These are phyloP conservation scores for Allacma fusca DNA, from an alignment of 2,888 invertebrate genomes.

Conservation along the genomic window DNA sequence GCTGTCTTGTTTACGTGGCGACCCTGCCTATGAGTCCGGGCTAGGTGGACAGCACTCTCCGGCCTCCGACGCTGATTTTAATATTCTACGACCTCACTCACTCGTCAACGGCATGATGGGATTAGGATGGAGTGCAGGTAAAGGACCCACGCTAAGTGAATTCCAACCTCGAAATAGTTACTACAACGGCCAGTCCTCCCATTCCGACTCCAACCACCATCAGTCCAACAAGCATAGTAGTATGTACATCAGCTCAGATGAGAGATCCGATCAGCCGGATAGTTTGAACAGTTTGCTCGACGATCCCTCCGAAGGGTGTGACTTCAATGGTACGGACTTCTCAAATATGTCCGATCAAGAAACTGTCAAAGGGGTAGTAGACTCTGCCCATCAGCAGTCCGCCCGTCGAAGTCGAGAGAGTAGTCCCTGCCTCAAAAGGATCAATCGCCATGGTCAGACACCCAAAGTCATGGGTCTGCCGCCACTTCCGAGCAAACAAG, in stretches of 20 bases:
- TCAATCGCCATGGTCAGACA: slow-evolving; percentile 45
- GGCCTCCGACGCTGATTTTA: slow-evolving; percentile 31
- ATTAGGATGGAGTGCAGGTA: slow-evolving; percentile 39
- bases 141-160: slow-evolving; percentile 46
- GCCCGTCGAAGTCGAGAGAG: slow-evolving; percentile 54
- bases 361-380: too few species aligned
- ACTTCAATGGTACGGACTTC: too few species aligned
- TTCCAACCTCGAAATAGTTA: slow-evolving; percentile 50
- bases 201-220: neutral
- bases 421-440: slow-evolving; percentile 59
- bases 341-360: too few species aligned
- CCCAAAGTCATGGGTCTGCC: slow-evolving; percentile 55
- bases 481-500: slow-evolving; percentile 49
- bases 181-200: neutral
- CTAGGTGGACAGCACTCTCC: slow-evolving; percentile 1
- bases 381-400: slow-evolving; percentile 14
- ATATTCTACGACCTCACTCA: slow-evolving; percentile 24
- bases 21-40: neutral
- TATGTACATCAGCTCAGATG: too few species aligned
- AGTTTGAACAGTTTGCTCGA: too few species aligned
- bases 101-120: slow-evolving; percentile 29
- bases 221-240: too few species aligned
- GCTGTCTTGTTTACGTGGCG: slow-evolving; percentile 28
- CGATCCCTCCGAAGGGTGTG: too few species aligned
- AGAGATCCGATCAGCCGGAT: too few species aligned